Conservation (phyloP, 2,797 vertebrate genomes). For the Prionace glauca region DNA sequence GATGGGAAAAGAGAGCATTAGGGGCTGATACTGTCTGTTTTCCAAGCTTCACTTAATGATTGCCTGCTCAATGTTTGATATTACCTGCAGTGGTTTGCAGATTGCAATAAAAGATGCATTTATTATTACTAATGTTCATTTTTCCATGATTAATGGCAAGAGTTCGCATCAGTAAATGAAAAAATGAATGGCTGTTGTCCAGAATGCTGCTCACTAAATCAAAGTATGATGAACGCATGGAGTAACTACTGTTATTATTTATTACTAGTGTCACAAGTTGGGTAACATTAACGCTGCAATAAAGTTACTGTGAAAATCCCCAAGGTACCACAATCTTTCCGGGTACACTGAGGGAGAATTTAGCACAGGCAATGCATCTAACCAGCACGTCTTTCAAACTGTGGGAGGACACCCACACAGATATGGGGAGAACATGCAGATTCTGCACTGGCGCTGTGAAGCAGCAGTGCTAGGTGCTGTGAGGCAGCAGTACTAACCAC, state of each 20-base stretch:
- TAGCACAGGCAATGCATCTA: too few species aligned
- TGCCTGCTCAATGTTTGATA: not conserved
- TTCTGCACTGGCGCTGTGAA: too few species aligned
- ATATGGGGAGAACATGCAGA: too few species aligned
- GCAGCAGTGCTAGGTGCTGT: too few species aligned
- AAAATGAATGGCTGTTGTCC: not conserved
- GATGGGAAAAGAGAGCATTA: not conserved
- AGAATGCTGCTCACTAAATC: not conserved
- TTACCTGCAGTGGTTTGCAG: conserved; percentile 1
- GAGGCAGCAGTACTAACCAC: too few species aligned
- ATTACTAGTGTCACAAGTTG: too few species aligned
- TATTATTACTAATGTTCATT: not conserved
- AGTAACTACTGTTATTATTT: not conserved
- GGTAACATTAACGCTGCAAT: too few species aligned
- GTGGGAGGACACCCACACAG: too few species aligned
- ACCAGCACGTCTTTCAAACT: too few species aligned
- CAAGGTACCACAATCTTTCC: too few species aligned
- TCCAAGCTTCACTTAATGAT: not conserved
- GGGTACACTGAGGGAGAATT: too few species aligned
- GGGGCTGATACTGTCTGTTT: not conserved
- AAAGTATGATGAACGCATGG: not conserved
- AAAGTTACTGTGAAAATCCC: too few species aligned
- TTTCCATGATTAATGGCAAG: not conserved
- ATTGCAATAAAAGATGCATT: not conserved
- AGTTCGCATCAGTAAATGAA: not conserved